Conservation (phyloP, 2,888 invertebrate genomes). For the Tetrapedia diversipes region DNA sequence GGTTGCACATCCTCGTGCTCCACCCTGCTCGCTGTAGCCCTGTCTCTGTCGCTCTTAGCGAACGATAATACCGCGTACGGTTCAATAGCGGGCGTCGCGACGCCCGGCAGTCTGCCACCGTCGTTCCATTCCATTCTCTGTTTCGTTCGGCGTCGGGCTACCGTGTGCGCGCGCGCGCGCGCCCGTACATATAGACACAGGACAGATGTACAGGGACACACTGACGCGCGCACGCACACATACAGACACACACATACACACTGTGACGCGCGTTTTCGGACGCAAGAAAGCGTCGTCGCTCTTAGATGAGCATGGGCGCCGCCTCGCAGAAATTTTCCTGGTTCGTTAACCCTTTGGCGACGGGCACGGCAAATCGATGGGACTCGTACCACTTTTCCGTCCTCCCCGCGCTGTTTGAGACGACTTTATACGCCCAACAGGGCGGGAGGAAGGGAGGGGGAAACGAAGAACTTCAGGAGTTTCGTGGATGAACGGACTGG, state of each 20-base stretch:
- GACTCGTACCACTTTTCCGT: slow-evolving; percentile 36
- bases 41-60: slow-evolving; percentile 44
- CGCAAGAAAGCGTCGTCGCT: slow-evolving; percentile 32
- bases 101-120: slow-evolving; percentile 81
- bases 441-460: background rate
- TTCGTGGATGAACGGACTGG: no score
- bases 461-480: background rate
- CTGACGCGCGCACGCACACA: background rate
- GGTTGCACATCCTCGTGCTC: slow-evolving; percentile 26
- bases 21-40: slow-evolving; percentile 21
- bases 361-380: slow-evolving; percentile 39
- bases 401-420: background rate
- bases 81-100: slow-evolving; percentile 79
- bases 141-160: slow-evolving; percentile 59
- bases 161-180: background rate
- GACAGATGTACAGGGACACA: no score
- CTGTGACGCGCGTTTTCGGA: slow-evolving; percentile 46
- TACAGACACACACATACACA: background rate
- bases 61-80: slow-evolving; percentile 73
- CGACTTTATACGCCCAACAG: background rate
- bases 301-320: slow-evolving; percentile 53
- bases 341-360: slow-evolving; percentile 46
- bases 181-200: background rate
- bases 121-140: slow-evolving; percentile 69
- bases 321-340: slow-evolving; percentile 33